Evolutionary conservation across 1,140 invertebrate genomes (phyloP), one percentile per base, ranked within the genome.

Genomic region (Condylostylus longicornis): DNA sequence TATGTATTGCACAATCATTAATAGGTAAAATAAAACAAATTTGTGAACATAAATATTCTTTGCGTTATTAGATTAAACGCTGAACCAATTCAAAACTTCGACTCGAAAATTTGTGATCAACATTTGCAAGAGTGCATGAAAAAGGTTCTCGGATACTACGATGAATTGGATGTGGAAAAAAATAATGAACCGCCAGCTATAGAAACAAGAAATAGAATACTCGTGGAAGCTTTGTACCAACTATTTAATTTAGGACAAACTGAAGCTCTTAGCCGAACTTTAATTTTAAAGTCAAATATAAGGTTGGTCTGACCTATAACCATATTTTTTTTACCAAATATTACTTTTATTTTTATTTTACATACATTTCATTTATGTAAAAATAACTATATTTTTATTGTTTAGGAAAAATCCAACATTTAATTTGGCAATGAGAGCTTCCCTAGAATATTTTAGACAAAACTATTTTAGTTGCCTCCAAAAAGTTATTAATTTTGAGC

Each of bases 81-180:
- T 21, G 57, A 60, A 42, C 41, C 44, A n/a, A 57, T 69, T 8
- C 46, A 53, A 0, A 59, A 65, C 28, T 76, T 70, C 38, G 71
- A 75, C 55, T 50, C 64, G 3, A 63, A 68, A 40, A 67, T 75
- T 19, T 75, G 75, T 43, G 54, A 63, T 29, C 64, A 69, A 43
- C 71, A 75, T 46, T 47, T 75, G 28, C 57, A 66, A 37, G 73
- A 75, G 45, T 75, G 72, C 33, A 52, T 75, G 0, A 70, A 70
- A 41, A 58, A 63, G 12, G 47, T 73, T 4, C 49, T 74, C 0
- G 46, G 49, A n/a, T 58, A 70, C 4, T 75, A 79, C 51, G 68
- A 71, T 41, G 48, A 67, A 33, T 15, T 47, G 28, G 61, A 67
- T 29, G 22, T 38, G 13, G 27, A 32, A 5, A 18, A 42, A 32